Evolutionary conservation across 2,113 vertebrate species (phyloP).

Genomic region (Pterocles orientalis): DNA sequence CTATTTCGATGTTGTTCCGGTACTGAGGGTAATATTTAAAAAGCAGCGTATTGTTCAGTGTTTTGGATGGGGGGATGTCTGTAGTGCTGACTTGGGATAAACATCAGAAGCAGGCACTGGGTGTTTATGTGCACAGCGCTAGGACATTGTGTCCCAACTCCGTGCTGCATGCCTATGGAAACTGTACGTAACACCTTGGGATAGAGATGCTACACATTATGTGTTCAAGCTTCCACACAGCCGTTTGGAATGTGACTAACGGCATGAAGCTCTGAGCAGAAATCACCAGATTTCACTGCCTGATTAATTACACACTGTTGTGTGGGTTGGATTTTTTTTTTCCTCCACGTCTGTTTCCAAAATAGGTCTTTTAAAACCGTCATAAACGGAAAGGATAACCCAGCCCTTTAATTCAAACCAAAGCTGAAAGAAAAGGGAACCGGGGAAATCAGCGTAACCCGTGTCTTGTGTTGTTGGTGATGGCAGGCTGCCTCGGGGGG

Average conservation of each 20-base stretch:
- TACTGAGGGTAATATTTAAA: not conserved
- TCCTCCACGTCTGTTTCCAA: not conserved
- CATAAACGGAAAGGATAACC: not conserved
- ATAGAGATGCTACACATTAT: accelerated
- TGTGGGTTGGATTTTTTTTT: accelerated
- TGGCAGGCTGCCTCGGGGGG: not conserved
- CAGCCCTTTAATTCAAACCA: slow-evolving; percentile 36
- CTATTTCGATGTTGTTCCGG: not conserved
- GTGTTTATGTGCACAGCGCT: not conserved
- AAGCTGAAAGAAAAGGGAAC: not conserved
- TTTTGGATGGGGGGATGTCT: not conserved
- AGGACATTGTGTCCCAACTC: not conserved
- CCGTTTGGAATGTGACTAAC: not conserved
- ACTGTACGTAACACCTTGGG: not conserved
- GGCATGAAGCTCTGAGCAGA: not conserved
- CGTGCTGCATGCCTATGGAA: not conserved
- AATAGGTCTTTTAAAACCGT: not conserved
- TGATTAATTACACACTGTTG: not conserved
- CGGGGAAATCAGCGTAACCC: not conserved
- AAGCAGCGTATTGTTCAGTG: accelerated
- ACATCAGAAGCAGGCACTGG: not conserved
- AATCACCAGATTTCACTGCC: not conserved
- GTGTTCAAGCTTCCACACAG: not conserved
- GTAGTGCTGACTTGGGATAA: not conserved
- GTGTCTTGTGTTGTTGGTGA: not conserved